phyloP scores from a whole-genome alignment of 2,797 vertebrate genomes.

The Sciurus carolinensis region DNA sequence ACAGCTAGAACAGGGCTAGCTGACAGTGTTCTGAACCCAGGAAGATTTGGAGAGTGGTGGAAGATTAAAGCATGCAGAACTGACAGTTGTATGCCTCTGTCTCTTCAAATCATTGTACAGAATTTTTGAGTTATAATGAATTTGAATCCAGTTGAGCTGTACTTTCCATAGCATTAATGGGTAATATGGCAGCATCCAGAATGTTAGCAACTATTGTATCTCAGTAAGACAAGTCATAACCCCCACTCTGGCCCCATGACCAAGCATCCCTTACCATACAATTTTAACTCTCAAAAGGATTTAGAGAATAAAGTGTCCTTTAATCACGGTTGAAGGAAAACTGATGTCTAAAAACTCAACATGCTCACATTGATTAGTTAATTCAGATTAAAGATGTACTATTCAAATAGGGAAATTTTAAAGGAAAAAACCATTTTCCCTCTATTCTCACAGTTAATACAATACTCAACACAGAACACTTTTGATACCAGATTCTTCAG shows the following conservation, averaged over 20 bases:
- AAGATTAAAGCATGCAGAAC: neutral
- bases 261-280: neutral
- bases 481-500: neutral
- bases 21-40: neutral
- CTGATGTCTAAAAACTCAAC: neutral
- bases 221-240: neutral
- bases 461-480: neutral
- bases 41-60: neutral
- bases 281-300: slow-evolving; percentile 10
- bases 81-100: neutral
- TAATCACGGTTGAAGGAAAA: slow-evolving; percentile 4
- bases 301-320: neutral
- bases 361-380: neutral
- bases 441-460: neutral
- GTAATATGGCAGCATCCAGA: neutral
- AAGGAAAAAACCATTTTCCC: neutral
- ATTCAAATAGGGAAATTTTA: neutral
- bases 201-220: neutral
- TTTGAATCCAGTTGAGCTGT: neutral
- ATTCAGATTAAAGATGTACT: neutral
- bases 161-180: neutral
- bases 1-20: neutral
- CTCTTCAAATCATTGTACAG: neutral
- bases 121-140: slow-evolving; percentile 1
- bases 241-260: neutral